phyloP scores from a whole-genome alignment of 2,797 vertebrate species.

The Choloepus didactylus region DNA sequence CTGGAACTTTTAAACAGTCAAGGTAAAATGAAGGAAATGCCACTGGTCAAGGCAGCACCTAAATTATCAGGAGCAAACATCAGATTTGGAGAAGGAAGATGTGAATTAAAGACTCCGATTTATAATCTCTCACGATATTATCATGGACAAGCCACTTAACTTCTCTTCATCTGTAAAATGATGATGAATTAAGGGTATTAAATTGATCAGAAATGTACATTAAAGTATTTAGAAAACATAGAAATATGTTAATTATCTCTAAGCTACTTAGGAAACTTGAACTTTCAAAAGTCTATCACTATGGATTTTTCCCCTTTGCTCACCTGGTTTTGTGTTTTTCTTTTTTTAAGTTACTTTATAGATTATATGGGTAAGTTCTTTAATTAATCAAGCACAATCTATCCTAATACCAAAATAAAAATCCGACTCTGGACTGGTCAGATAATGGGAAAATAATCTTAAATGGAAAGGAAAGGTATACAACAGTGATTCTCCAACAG shows the following conservation, averaged over 20 bases:
- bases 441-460: slow-evolving; percentile 41
- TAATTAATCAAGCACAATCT: slow-evolving; percentile 52
- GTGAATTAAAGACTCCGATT: slow-evolving; percentile 9
- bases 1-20: slow-evolving; percentile 12
- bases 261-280: slow-evolving; percentile 3
- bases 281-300: slow-evolving; percentile 39
- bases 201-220: neutral
- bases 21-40: slow-evolving; percentile 17
- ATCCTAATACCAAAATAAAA: slow-evolving; percentile 46
- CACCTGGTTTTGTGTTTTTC: neutral
- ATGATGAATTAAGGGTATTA: neutral
- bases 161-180: neutral
- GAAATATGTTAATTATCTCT: neutral
- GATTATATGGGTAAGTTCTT: neutral
- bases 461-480: slow-evolving; percentile 24
- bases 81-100: slow-evolving; percentile 17
- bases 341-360: slow-evolving; percentile 26
- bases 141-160: neutral
- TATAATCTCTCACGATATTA: neutral
- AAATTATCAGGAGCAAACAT: neutral
- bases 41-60: neutral
- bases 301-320: slow-evolving; percentile 19
- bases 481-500: slow-evolving; percentile 58
- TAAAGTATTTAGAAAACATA: slow-evolving; percentile 47
- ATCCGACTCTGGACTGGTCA: neutral